A percentile compares a stretch with the other conserved stretches of the same genome.
Evolutionary conservation across 1,140 invertebrate species (phyloP).

Genomic region (Drosophila pandora): DNA sequence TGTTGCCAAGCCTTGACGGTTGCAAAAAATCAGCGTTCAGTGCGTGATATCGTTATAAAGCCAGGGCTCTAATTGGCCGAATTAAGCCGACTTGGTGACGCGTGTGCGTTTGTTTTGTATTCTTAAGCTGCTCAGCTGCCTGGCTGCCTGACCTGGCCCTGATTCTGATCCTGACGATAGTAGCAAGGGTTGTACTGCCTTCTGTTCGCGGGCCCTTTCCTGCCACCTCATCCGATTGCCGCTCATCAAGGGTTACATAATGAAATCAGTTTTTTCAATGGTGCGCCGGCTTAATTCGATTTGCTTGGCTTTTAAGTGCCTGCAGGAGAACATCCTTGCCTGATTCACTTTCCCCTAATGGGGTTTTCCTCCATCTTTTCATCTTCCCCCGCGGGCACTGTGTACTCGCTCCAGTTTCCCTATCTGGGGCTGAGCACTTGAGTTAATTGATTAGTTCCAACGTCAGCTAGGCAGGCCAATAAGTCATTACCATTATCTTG

Average conservation of each 20-base stretch:
- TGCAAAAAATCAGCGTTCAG: slow-evolving; percentile 41
- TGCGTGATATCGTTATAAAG: slow-evolving; percentile 42
- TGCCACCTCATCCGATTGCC: background rate
- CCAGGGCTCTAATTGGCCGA: slow-evolving; percentile 35
- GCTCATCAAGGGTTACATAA: slow-evolving; percentile 55
- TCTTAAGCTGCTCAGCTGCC: slow-evolving; percentile 25
- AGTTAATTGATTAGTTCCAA: slow-evolving; percentile 77
- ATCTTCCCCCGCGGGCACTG: background rate
- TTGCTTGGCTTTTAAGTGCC: slow-evolving; percentile 64
- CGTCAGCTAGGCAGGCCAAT: slow-evolving; percentile 41
- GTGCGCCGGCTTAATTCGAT: slow-evolving; percentile 66
- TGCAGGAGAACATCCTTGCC: background rate
- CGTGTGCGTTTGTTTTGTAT: slow-evolving; percentile 25
- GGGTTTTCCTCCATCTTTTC: background rate
- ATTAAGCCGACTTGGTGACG: slow-evolving; percentile 37
- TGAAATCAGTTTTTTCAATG: slow-evolving; percentile 65
- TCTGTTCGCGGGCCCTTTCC: background rate
- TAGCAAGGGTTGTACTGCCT: background rate
- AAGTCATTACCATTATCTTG: slow-evolving; percentile 53
- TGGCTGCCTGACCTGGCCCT: background rate
- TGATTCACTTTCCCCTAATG: slow-evolving; percentile 2
- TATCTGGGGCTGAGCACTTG: slow-evolving; percentile 44
- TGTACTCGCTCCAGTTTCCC: slow-evolving; percentile 37
- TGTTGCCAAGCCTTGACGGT: slow-evolving; percentile 73
- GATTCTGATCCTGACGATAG: slow-evolving; percentile 37